These are phyloP conservation scores for Hypolimnas misippus DNA, from an alignment of 2,888 invertebrate genomes.

Conservation along the genomic window DNA sequence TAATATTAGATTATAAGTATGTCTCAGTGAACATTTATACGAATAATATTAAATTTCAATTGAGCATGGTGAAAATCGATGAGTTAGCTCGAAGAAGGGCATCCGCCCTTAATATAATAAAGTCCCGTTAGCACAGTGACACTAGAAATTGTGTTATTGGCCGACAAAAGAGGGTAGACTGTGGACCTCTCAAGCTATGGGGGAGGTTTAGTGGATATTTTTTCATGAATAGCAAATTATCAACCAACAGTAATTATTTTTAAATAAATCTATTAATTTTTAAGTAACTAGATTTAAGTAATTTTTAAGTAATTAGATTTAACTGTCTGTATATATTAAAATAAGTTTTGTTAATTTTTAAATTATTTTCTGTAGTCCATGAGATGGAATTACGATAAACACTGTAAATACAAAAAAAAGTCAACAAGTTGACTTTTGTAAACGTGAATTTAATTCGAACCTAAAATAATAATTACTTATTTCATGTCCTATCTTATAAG, in stretches of 20 bases:
- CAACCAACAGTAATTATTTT: neutral
- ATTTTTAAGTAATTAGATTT: too few species aligned
- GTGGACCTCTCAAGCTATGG: slow-evolving; percentile 21
- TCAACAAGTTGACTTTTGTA: too few species aligned
- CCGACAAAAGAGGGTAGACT: slow-evolving; percentile 42
- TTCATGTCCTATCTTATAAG: too few species aligned
- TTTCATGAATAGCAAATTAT: neutral
- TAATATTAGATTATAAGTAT: neutral
- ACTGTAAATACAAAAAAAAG: too few species aligned
- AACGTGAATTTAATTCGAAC: too few species aligned
- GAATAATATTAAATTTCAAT: neutral
- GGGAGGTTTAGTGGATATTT: slow-evolving; percentile 8
- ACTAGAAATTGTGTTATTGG: slow-evolving; percentile 54
- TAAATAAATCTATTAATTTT: too few species aligned
- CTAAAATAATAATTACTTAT: too few species aligned
- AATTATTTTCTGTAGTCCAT: too few species aligned
- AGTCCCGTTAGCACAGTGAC: slow-evolving; percentile 57
- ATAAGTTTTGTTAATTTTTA: too few species aligned
- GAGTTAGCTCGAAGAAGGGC: slow-evolving; percentile 16
- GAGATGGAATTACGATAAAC: too few species aligned
- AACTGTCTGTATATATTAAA: too few species aligned
- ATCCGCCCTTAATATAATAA: slow-evolving; percentile 45
- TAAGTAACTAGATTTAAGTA: too few species aligned
- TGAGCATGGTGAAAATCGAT: slow-evolving; percentile 23
- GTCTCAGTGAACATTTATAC: neutral